Evolutionary conservation across 2,888 invertebrate species (phyloP).

Genomic region (Cepaea hortensis): DNA sequence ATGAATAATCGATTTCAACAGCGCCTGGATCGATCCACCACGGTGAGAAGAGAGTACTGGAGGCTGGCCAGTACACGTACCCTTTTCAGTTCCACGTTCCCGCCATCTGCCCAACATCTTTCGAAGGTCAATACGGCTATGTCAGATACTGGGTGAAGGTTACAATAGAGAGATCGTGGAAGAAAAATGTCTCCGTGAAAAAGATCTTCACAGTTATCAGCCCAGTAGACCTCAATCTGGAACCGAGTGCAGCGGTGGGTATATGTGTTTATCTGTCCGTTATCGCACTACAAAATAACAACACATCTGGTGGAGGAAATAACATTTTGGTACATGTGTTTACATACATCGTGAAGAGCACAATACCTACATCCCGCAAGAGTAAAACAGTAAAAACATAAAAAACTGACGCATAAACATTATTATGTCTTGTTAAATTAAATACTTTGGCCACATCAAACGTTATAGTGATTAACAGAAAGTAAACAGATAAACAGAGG

Average conservation of each 20-base stretch:
- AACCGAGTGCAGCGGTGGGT: constrained; percentile 69
- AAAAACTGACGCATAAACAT: too few relatives aligned
- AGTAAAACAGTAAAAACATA: too few relatives aligned
- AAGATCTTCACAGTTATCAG: constrained; percentile 88
- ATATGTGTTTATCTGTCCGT: background rate
- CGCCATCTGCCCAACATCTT: constrained; percentile 72
- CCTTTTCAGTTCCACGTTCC: constrained; percentile 88
- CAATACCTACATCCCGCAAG: too few relatives aligned
- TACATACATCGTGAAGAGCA: too few relatives aligned
- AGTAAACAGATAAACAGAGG: too few relatives aligned
- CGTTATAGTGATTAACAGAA: too few relatives aligned
- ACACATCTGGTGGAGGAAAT: too few relatives aligned
- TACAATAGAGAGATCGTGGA: constrained; percentile 87
- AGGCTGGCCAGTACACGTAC: constrained; percentile 84
- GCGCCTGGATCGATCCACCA: background rate
- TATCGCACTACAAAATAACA: background rate
- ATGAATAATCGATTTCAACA: background rate
- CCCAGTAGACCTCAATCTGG: constrained; percentile 86
- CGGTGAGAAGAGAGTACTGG: constrained; percentile 66
- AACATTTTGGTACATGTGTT: too few relatives aligned
- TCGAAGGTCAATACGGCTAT: constrained; percentile 78
- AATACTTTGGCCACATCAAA: too few relatives aligned
- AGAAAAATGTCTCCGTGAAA: constrained; percentile 88
- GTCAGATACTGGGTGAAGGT: constrained; percentile 89
- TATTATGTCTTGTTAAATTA: too few relatives aligned